phyloP scores from a whole-genome alignment of 2,888 invertebrate species.

The Neoaliturus tenellus region DNA sequence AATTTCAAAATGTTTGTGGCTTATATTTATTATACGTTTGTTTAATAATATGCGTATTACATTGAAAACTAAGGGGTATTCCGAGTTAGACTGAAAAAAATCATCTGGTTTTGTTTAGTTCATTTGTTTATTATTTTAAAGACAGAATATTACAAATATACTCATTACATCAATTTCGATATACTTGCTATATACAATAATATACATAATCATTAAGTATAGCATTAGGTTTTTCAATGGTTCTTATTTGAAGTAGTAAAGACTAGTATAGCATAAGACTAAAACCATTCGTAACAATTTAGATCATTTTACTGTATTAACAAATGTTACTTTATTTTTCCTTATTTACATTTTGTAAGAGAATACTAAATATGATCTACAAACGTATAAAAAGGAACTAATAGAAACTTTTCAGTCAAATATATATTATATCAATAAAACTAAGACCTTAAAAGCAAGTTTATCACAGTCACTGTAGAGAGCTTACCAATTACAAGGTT shows the following conservation, averaged over 20 bases:
- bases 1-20: too few relatives aligned
- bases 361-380: background rate
- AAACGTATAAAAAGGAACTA: slow-evolving; percentile 1
- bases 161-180: slow-evolving; percentile 7
- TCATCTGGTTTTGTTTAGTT: background rate
- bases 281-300: background rate
- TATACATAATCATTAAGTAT: background rate
- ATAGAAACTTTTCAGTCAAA: slow-evolving; percentile 2
- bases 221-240: background rate
- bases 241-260: background rate
- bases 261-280: background rate
- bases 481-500: background rate
- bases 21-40: too few relatives aligned
- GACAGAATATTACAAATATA: slow-evolving; percentile 42
- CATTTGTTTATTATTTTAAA: slow-evolving; percentile 41
- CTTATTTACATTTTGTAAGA: background rate
- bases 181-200: slow-evolving; percentile 11
- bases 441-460: slow-evolving; percentile 13
- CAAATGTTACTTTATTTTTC: background rate
- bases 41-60: too few relatives aligned
- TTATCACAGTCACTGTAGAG: slow-evolving; percentile 19
- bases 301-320: background rate
- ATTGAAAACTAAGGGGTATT: too few relatives aligned
- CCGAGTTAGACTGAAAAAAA: too few relatives aligned
- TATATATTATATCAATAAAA: background rate